Evolutionary conservation across 2,888 invertebrate genomes (phyloP).

Genomic region (Eremobia ochroleuca): DNA sequence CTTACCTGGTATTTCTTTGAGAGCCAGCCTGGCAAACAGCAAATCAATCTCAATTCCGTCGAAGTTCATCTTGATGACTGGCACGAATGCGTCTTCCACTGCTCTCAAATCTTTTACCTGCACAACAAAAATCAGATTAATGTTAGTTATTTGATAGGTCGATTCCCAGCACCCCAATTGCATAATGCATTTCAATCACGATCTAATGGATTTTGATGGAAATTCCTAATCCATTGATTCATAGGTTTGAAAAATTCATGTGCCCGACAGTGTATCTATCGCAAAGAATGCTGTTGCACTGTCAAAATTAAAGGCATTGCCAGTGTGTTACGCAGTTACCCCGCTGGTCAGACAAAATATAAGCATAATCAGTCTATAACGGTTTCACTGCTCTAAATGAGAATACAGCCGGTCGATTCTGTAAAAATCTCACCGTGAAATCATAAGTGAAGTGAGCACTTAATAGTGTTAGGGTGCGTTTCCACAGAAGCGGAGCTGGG

Average conservation of each 20-base stretch:
- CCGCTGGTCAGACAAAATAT: not conserved
- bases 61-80: conserved; percentile 99
- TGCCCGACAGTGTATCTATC: too few species aligned
- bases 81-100: conserved; percentile 99
- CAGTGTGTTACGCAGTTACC: not conserved
- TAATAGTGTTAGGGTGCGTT: too few species aligned
- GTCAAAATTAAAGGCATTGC: not conserved
- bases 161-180: not conserved
- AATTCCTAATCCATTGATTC: not conserved
- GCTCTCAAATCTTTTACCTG: conserved; percentile 92
- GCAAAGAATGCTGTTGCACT: not conserved
- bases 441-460: too few species aligned
- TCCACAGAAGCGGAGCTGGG: too few species aligned
- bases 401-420: too few species aligned
- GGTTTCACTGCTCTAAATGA: too few species aligned
- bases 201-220: not conserved
- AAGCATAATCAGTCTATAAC: not conserved
- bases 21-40: conserved; percentile 98
- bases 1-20: conserved; percentile 98
- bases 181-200: not conserved
- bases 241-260: too few species aligned
- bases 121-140: not conserved
- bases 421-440: too few species aligned
- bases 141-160: not conserved
- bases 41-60: conserved; percentile 99